phyloP scores from a whole-genome alignment of 2,113 vertebrate species.

The Saimiri boliviensis region DNA sequence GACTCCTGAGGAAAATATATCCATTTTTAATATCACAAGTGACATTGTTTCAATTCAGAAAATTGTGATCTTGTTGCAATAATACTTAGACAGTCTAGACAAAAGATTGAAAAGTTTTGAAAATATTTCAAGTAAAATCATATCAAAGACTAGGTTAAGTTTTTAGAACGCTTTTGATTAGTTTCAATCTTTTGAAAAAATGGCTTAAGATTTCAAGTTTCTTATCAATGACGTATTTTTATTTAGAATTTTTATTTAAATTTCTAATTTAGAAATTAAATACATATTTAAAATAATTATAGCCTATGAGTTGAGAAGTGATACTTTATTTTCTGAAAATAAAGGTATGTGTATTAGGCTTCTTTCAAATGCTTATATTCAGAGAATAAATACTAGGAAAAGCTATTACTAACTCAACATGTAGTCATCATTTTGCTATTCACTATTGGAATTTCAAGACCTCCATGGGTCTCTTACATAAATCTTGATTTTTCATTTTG shows the following conservation, averaged over 20 bases:
- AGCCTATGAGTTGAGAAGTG: background rate
- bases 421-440: background rate
- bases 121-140: slow-evolving; percentile 23
- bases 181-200: background rate
- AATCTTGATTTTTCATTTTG: background rate
- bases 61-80: slow-evolving; percentile 7
- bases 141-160: background rate
- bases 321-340: background rate
- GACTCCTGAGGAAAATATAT: slow-evolving; percentile 65
- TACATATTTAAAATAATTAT: background rate
- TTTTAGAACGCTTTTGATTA: background rate
- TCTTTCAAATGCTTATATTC: background rate
- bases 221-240: background rate
- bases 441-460: background rate
- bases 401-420: background rate
- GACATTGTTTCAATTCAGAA: slow-evolving; percentile 47
- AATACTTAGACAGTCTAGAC: background rate
- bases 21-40: slow-evolving; percentile 45
- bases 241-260: too few relatives aligned
- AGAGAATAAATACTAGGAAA: background rate
- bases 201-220: background rate
- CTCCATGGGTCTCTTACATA: background rate
- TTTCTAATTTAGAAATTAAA: slow-evolving; percentile 3
- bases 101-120: background rate
- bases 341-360: background rate